Evolutionary conservation across 2,797 vertebrate genomes (phyloP).

Genomic region (Acanthurus leucopareius): DNA sequence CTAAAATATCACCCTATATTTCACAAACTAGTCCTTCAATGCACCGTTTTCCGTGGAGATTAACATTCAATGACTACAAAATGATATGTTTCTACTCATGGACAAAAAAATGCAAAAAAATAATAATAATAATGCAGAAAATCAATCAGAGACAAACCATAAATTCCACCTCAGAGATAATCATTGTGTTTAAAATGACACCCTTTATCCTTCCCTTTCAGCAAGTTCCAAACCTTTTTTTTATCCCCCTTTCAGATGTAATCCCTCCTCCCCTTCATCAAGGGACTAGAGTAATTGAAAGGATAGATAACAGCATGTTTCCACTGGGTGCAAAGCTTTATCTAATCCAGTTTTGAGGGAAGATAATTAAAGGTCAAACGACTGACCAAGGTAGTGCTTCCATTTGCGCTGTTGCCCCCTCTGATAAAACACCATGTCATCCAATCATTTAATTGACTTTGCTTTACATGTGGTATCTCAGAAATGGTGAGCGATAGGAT

Average conservation of each 20-base stretch:
- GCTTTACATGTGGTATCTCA: conserved; percentile 78
- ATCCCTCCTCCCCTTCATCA: conserved; percentile 55
- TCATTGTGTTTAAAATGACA: conserved; percentile 18
- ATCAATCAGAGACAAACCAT: neutral
- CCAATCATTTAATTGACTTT: conserved; percentile 83
- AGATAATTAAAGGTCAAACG: conserved; percentile 86
- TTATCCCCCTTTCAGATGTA: conserved; percentile 2
- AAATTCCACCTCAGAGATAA: neutral
- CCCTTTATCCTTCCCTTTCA: conserved; percentile 21
- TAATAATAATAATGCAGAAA: neutral
- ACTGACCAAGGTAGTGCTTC: conserved; percentile 68
- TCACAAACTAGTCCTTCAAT: too few relatives aligned
- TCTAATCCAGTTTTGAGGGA: conserved; percentile 74
- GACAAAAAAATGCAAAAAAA: too few relatives aligned
- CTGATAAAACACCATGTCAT: conserved; percentile 75
- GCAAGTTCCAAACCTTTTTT: conserved; percentile 18
- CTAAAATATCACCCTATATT: too few relatives aligned
- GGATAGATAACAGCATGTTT: conserved; percentile 74
- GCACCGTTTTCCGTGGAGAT: too few relatives aligned
- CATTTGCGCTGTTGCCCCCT: conserved; percentile 46
- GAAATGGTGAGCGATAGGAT: conserved; percentile 53
- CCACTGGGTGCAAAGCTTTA: conserved; percentile 70
- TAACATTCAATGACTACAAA: too few relatives aligned
- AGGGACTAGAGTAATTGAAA: conserved; percentile 74
- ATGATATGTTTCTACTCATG: too few relatives aligned